Base-by-base conservation (phyloP, 1,140 invertebrate species). In the Hylaeus anthracinus region DNA sequence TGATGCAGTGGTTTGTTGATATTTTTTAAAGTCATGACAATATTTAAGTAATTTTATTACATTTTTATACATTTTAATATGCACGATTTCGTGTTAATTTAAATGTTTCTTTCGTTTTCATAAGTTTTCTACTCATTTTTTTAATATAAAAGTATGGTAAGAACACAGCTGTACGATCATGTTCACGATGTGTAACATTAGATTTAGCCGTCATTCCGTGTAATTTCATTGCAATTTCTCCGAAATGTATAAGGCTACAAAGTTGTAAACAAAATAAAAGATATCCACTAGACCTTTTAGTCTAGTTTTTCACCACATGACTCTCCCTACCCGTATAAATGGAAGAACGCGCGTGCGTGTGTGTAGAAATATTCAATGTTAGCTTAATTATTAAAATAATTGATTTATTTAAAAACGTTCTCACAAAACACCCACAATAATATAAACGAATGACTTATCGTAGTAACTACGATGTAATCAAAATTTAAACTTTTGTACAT, bases 231-330 rank as follows among this genome's bases (percentile, higher is more conserved):
- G 53, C 51, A 65, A 79, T 15, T 73, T 55, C 10, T 65, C 66
- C 61, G 58, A 79, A 79, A 10, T 79, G 60, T 79, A 58, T 79
- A 65, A 79, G 53, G 15, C 77, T 73, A 73, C 10, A 5, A 79
- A 73, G 71, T 73, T 79, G 70, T 79, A 73, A 79, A 73, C 77
- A 51, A 45, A 73, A 79, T 65, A 79, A 79, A 73, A 73, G 53
- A 48, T 79, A 79, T 73, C 65, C 58, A 43, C 77, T 79, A 79
- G 61, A 79, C 53, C 51, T 73, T 79, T 73, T 48, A 65, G 53
- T 73, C 69, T 73, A 51, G 51, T 72, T 45, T 2, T 63, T 10
- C 26, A 71, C 61, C 14, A 53, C 41, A 73, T 79, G 12, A 55
- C 65, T 51, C 9, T 66, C 45, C 58, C 26, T 45, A 64, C 39